Conservation (phyloP, 2,888 invertebrate genomes). For the Graphium colonna region DNA sequence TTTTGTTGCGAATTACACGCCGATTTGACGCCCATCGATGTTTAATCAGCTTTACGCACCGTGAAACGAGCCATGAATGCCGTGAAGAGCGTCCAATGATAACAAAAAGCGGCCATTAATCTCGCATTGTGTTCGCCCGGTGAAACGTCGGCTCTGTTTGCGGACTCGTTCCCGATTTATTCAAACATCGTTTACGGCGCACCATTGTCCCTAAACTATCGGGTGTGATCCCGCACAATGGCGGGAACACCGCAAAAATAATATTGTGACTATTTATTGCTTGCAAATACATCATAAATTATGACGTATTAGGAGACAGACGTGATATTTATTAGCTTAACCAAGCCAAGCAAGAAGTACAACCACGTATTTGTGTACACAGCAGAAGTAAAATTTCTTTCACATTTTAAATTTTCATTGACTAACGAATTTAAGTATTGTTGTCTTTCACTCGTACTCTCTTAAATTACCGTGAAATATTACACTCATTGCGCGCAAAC, state of each 20-base stretch:
- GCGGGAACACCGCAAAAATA: slow-evolving; percentile 50
- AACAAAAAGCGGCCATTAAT: slow-evolving; percentile 76
- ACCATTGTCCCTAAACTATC: slow-evolving; percentile 67
- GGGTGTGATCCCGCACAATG: slow-evolving; percentile 72
- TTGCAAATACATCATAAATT: slow-evolving; percentile 68
- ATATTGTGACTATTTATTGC: slow-evolving; percentile 40
- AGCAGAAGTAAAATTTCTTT: no score
- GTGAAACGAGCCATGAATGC: slow-evolving; percentile 74
- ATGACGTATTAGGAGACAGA: slow-evolving; percentile 26
- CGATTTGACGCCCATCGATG: slow-evolving; percentile 65
- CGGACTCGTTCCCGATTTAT: slow-evolving; percentile 60
- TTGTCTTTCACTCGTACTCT: no score
- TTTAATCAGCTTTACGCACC: slow-evolving; percentile 70
- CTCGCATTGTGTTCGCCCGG: slow-evolving; percentile 69
- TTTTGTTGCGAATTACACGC: slow-evolving; percentile 45
- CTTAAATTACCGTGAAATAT: no score
- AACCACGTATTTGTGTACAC: no score
- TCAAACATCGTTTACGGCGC: slow-evolving; percentile 55
- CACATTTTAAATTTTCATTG: no score
- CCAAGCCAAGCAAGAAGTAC: no score
- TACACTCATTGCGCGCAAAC: no score
- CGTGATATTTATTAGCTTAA: no score
- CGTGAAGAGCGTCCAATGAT: slow-evolving; percentile 69
- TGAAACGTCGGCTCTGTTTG: slow-evolving; percentile 68
- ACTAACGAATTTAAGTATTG: no score